These are phyloP conservation scores for Drosophila baimaii DNA, from an alignment of 1,140 invertebrate genomes.

Conservation along the genomic window DNA sequence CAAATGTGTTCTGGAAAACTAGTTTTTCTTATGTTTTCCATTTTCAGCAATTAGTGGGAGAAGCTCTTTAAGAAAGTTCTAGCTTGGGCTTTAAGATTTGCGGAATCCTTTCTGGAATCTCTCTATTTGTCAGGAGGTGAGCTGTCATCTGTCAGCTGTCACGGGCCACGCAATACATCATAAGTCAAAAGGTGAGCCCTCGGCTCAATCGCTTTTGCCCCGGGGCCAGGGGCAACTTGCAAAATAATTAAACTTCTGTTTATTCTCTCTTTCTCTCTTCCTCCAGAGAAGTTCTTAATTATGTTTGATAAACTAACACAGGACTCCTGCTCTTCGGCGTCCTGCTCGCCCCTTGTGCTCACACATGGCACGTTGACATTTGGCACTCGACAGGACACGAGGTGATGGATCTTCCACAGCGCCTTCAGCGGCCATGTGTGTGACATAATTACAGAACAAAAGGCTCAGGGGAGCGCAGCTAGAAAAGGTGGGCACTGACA, in stretches of 20 bases:
- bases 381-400: constrained; percentile 49
- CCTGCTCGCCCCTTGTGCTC: constrained; percentile 11
- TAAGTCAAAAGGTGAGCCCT: constrained; percentile 79
- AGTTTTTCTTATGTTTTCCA: constrained; percentile 22
- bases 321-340: constrained; percentile 4
- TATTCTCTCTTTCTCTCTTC: constrained; percentile 57
- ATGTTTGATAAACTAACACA: constrained; percentile 75
- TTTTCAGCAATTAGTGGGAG: constrained; percentile 42
- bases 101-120: constrained; percentile 21
- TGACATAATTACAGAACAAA: constrained; percentile 73
- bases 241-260: constrained; percentile 82
- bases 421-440: constrained; percentile 33
- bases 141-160: constrained; percentile 74
- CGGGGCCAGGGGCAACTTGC: constrained; percentile 43
- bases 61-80: constrained; percentile 26
- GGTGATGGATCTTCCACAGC: constrained; percentile 39
- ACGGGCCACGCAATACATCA: constrained; percentile 73
- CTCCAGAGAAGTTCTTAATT: constrained; percentile 68
- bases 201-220: constrained; percentile 58
- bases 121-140: constrained; percentile 41
- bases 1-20: constrained; percentile 57
- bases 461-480: constrained; percentile 30
- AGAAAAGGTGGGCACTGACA: constrained; percentile 3
- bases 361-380: constrained; percentile 70
- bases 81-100: constrained; percentile 21